Base-by-base conservation (phyloP, 2,113 vertebrate species). In the Epinephelus cyanopodus region DNA sequence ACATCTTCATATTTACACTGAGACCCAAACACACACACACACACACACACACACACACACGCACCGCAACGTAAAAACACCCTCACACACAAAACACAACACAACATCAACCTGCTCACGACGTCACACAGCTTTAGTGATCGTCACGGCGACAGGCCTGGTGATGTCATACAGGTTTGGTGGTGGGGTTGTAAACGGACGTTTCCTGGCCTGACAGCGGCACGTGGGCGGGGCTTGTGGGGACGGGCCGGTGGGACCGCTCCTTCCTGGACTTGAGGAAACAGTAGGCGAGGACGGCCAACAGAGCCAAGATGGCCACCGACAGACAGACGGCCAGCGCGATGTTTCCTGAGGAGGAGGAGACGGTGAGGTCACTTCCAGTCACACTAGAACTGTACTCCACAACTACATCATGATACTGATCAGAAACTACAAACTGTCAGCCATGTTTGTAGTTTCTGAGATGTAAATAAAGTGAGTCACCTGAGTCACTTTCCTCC, bases 161-260 rank as follows among this genome's bases (percentile, higher is more conserved):
- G 29, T 66, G 81, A 71, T 1, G 5, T 97, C 96, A 98, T 84
- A 96, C 90, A 17, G 97, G 96, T 66, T 95, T 97, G 79, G 97
- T 97, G 33, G 96, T 94, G 77, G 91, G 93, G 86, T 96, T 96
- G 89, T 97, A 98, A 33, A 98, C 96, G 12, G 97, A 90, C 37
- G 92, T 95, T 68, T 97, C 96, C 92, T 88, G 97, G 94, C 76
- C 94, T 29, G 83, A 94, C 75, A 42, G 94, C 91, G 33, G 7
- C 57, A 94, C 79, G 0, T 92, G 95, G 79, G 96, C 95, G 87
- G 94, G 94, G 82, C 94, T 82, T 0, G 93, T 88, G 17, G 92
- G 87, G 1, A 93, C 39, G 0, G 95, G 91, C 2, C 92, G 94
- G 10, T 87, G 87, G 4, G 14, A 86, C 27, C 6, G 83, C n/a